Base-by-base conservation (phyloP, 2,797 vertebrate genomes). In the Lacerta viridis region DNA sequence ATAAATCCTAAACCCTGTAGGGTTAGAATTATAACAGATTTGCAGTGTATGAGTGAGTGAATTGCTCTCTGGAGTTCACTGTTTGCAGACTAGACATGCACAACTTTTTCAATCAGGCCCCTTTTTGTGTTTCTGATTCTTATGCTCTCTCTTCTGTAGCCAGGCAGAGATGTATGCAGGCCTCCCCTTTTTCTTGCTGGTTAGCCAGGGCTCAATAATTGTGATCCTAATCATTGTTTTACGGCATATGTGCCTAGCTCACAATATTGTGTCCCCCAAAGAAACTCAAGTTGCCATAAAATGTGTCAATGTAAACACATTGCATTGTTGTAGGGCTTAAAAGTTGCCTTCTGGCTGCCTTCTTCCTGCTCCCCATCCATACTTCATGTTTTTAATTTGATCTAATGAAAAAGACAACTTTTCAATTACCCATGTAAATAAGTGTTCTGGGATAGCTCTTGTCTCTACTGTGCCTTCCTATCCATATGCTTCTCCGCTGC, bases 11-110 rank as follows among this genome's bases (percentile, higher is more conserved):
- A 88, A 80, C 74, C 82, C 80, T 66, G 25, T 72, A 41, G 46
- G 91, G 23, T 64, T 93, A 86, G 83, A 87, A 92, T 91, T 64
- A 85, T 89, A 93, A 71, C 3, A 77, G 7, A 92, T 88, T 84
- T 87, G 80, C 50, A 15, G 6, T 68, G 20, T 23, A 69, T 88
- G 87, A 91, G 80, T 88, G 90, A 89, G 87, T 7, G 74, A 90
- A 82, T 90, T 88, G 88, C 87, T 90, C 92, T 88, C 77, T 39
- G 71, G 61, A 74, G 69, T 43, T 27, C 2, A 75, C 83, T 93
- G 0, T 79, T 78, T 90, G 55, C 18, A 86, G 80, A 72, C 59
- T 64, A 88, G 8, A 1, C 3, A 5, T 17, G 20, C 76, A 10
- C 25, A 79, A 25, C 77, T 91, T 78, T n/a, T 74, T 13, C 76